phyloP scores from a whole-genome alignment of 2,113 vertebrate species.

The Microtus richardsoni region DNA sequence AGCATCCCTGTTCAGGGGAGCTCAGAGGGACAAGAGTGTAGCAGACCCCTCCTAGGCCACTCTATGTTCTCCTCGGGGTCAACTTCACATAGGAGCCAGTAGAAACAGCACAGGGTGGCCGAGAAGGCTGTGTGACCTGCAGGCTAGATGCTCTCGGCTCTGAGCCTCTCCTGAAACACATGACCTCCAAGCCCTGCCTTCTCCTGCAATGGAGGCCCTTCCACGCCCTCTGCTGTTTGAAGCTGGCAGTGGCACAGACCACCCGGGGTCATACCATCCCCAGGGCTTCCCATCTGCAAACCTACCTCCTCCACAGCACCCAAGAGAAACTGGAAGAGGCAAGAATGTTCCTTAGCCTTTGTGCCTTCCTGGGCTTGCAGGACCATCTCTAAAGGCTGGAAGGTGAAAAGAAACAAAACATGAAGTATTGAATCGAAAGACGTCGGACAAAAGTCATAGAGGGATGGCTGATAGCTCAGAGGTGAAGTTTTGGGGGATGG shows the following conservation, averaged over 20 bases:
- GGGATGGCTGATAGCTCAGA: too few species aligned
- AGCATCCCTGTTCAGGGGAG: not conserved
- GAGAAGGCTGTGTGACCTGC: not conserved
- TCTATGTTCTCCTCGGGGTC: not conserved
- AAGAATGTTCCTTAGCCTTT: too few species aligned
- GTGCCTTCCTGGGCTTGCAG: not conserved
- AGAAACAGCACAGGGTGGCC: not conserved
- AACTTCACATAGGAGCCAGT: not conserved
- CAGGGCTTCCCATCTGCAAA: not conserved
- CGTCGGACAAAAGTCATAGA: rapidly evolving
- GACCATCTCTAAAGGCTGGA: not conserved
- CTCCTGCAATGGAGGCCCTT: not conserved
- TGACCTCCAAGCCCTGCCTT: rapidly evolving
- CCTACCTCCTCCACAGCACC: rapidly evolving
- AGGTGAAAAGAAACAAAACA: too few species aligned
- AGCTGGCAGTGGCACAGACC: not conserved
- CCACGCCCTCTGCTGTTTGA: slow-evolving; percentile 17
- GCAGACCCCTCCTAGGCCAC: too few species aligned
- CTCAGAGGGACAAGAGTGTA: not conserved
- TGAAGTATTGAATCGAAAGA: not conserved
- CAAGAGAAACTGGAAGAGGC: not conserved
- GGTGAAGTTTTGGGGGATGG: not conserved
- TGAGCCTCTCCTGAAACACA: not conserved
- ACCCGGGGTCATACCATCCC: too few species aligned
- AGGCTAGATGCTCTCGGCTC: too few species aligned